Evolutionary conservation across 2,888 invertebrate genomes (phyloP).

Genomic region (Antheraea assamensis): DNA sequence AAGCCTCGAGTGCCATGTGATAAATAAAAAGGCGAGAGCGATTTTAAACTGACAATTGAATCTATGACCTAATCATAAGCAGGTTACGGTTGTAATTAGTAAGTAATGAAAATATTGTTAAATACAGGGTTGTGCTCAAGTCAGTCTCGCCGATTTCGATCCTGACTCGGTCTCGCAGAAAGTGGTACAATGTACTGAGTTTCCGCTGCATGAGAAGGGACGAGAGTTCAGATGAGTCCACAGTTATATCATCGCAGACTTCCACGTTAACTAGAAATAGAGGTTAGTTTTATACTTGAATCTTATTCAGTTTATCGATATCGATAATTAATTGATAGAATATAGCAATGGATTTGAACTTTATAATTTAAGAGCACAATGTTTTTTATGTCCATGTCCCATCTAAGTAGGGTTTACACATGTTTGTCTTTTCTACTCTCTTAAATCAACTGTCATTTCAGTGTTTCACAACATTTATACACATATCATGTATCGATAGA

Average conservation of each 20-base stretch:
- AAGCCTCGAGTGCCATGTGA: slow-evolving; percentile 78
- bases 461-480: too few relatives aligned
- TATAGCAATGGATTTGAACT: too few relatives aligned
- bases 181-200: slow-evolving; percentile 98
- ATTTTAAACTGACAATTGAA: slow-evolving; percentile 36
- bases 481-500: too few relatives aligned
- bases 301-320: too few relatives aligned
- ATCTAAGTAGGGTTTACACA: too few relatives aligned
- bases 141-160: slow-evolving; percentile 97
- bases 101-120: background rate
- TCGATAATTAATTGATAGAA: too few relatives aligned
- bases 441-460: too few relatives aligned
- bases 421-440: too few relatives aligned
- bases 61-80: background rate
- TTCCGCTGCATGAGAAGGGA: slow-evolving; percentile 84
- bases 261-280: slow-evolving; percentile 96
- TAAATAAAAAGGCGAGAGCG: slow-evolving; percentile 72
- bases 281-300: slow-evolving; percentile 63
- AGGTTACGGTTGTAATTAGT: background rate
- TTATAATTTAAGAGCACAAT: too few relatives aligned
- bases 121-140: slow-evolving; percentile 94
- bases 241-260: slow-evolving; percentile 97
- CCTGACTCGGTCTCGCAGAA: slow-evolving; percentile 89
- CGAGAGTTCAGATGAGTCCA: slow-evolving; percentile 98
- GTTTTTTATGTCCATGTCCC: too few relatives aligned